Evolutionary conservation across 2,797 vertebrate species (phyloP).

Genomic region (Crenuchus spilurus): DNA sequence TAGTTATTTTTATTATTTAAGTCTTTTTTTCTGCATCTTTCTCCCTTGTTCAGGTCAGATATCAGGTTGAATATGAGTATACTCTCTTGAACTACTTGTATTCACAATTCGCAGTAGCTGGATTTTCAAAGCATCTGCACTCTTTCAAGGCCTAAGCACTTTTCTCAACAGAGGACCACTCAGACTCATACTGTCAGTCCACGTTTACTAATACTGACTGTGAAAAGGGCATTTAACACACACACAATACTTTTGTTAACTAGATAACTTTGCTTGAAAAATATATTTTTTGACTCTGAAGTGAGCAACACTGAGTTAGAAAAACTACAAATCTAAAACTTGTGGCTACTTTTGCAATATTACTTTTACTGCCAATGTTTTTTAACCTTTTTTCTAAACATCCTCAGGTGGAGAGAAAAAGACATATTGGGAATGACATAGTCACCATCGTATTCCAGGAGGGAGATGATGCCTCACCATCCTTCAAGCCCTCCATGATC

Average conservation of each 20-base stretch:
- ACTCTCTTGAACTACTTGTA: slow-evolving; percentile 23
- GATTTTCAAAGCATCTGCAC: slow-evolving; percentile 38
- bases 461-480: slow-evolving; percentile 90
- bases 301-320: too few relatives aligned
- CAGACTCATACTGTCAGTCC: slow-evolving; percentile 16
- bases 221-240: slow-evolving; percentile 32
- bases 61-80: slow-evolving; percentile 29
- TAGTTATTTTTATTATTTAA: background rate
- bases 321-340: too few relatives aligned
- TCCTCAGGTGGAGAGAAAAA: slow-evolving; percentile 95
- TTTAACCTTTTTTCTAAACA: background rate
- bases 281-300: too few relatives aligned
- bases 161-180: slow-evolving; percentile 34
- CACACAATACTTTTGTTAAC: too few relatives aligned
- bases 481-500: slow-evolving; percentile 99
- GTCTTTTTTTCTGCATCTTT: background rate
- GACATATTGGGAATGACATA: slow-evolving; percentile 98
- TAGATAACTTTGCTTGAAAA: too few relatives aligned
- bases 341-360: too few relatives aligned
- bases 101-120: slow-evolving; percentile 34
- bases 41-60: slow-evolving; percentile 28
- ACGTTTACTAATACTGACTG: slow-evolving; percentile 17
- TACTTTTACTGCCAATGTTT: slow-evolving; percentile 15
- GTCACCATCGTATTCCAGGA: slow-evolving; percentile 99
- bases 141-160: slow-evolving; percentile 39